Base-by-base conservation (phyloP, 2,888 invertebrate genomes). In the Timema podura region DNA sequence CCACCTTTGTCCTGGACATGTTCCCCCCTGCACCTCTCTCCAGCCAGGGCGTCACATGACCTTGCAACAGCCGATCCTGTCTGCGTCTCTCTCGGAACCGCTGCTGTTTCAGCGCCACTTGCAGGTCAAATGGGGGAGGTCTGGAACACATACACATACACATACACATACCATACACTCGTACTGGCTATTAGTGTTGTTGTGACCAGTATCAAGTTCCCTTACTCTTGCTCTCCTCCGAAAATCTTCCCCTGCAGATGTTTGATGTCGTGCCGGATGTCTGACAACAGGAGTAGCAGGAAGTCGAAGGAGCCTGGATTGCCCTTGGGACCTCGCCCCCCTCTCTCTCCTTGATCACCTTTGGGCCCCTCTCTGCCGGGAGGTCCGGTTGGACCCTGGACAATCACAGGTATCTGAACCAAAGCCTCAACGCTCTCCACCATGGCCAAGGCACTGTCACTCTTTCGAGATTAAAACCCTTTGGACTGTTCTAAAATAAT, bases 231-330 rank as follows among this genome's bases (percentile, higher is more conserved):
- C 1, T 85, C n/a, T n/a, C n/a, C 86, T 66, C 85, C 83, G 67
- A 85, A 89, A 5, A 89, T 86, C 75, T 80, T 83, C 45, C 84
- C 81, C 76, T 89, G 88, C 54, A 89, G 79, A 76, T 87, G 86
- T 65, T 84, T 83, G 72, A 89, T 85, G 76, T 88, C 88, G 73
- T 88, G 87, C 69, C 87, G 81, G 48, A 89, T 79, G 76, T 89
- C 89, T 5, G 89, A 88, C 73, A 89, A 79, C 76, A 89, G 81
- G 0, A 89, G 82, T 65, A 89, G 81, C 79, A 89, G 83, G 72
- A 88, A 84, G 78, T 89, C 89, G 68, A 89, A 81, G 5, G 87
- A 87, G 3, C 87, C 88, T 69, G 84, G 83, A 5, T 87, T 86
- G 0, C 88, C 88, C 69, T 85, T 83, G 0, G 85, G 82, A 0